Evolutionary conservation across 2,888 invertebrate genomes (phyloP).

Genomic region (Linnaemya vulpina): DNA sequence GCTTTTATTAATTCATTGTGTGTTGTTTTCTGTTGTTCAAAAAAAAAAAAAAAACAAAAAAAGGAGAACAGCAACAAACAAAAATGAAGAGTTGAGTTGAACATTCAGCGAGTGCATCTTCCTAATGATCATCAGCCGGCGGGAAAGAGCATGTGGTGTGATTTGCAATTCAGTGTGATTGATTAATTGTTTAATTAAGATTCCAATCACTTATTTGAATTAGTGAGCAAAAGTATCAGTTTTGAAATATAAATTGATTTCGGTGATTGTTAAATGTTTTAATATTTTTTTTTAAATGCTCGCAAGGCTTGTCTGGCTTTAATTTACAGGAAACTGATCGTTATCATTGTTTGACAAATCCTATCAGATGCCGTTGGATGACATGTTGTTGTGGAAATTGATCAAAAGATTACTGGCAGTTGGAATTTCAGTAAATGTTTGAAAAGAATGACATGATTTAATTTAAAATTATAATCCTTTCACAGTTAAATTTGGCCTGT

Average conservation of each 20-base stretch:
- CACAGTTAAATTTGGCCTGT: too few relatives aligned
- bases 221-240: constrained; percentile 48
- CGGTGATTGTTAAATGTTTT: constrained; percentile 40
- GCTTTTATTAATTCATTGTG: constrained; percentile 56
- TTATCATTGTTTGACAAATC: constrained; percentile 1
- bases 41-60: background rate
- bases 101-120: constrained; percentile 43
- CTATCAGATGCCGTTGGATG: background rate
- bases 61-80: too few relatives aligned
- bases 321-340: constrained; percentile 16
- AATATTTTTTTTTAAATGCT: background rate
- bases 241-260: constrained; percentile 62
- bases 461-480: too few relatives aligned
- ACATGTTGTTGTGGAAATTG: background rate
- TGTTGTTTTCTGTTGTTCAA: constrained; percentile 47
- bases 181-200: constrained; percentile 72
- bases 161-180: constrained; percentile 54
- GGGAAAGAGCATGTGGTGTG: constrained; percentile 16
- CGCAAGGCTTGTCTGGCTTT: background rate
- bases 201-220: constrained; percentile 70
- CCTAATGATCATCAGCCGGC: constrained; percentile 29
- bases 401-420: too few relatives aligned
- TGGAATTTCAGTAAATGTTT: too few relatives aligned
- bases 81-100: constrained; percentile 45
- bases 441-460: too few relatives aligned